Evolutionary conservation across 2,888 invertebrate genomes (phyloP), one percentile per base, ranked within the genome.

Genomic region (Muscina levida): DNA sequence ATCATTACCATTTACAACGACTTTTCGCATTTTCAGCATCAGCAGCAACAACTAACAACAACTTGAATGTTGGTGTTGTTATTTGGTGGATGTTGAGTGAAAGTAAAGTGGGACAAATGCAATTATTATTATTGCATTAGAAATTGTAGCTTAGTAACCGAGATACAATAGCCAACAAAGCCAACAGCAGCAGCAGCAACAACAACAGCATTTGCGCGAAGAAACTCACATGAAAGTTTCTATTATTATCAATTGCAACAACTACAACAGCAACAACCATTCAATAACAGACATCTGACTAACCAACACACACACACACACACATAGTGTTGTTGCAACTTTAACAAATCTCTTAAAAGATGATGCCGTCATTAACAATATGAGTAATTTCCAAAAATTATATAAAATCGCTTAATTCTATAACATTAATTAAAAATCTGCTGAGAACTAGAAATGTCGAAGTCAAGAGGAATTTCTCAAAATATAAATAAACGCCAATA

Each of bases 21-120:
- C 67, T 70, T 74, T 56, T 26, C 26, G 62, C 56, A 19, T 53
- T 73, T 26, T 42, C 53, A 53, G 51, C 42, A 72, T 53, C 74
- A 53, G 10, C 48, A 70, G 42, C 66, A 59, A 51, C 62, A 72
- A 31, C 31, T 31, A 31, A 31, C 31, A 31, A 31, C 31, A 65
- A 51, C 48, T 56, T 73, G 56, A n/a, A n/a, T 77, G 83, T 59
- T 81, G 83, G 66, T 76, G 75, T 75, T 83, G 78, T 78, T 83
- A 84, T 78, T 31, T 31, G 4, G 31, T 31, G 31, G 31, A 83
- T 86, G 85, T 85, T 84, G 76, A 87, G 87, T 87, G 87, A 88
- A 88, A 88, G 87, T 88, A 88, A 88, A 88, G 87, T 88, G 87
- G 87, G 87, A 85, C 87, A 88, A 88, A 88, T 88, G 87, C 87